phyloP scores from a whole-genome alignment of 2,113 vertebrate species.

The Corythornis madagascariensis region DNA sequence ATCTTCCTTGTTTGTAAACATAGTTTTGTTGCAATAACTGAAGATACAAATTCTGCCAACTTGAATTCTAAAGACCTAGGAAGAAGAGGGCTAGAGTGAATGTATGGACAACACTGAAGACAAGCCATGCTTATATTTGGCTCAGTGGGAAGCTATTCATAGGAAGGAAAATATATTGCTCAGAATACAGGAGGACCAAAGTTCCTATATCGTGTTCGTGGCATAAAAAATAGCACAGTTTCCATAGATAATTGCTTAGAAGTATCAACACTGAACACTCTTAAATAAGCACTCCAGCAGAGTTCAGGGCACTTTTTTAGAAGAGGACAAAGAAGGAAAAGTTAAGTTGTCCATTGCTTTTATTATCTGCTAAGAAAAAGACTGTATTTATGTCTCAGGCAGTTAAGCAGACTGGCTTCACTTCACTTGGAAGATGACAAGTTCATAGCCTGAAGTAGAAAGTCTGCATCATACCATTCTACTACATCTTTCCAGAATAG shows the following conservation, averaged over 20 bases:
- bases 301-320: constrained; percentile 12
- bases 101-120: not conserved
- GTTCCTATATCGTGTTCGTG: not conserved
- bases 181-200: not conserved
- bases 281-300: not conserved
- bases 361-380: not conserved
- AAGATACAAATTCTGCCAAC: not conserved
- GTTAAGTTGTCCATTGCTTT: constrained; percentile 24
- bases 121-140: not conserved
- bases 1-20: constrained; percentile 12
- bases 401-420: constrained; percentile 12
- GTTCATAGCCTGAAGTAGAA: constrained; percentile 27
- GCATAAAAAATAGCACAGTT: not conserved
- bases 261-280: not conserved
- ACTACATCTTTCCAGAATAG: constrained; percentile 13
- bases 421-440: constrained; percentile 29
- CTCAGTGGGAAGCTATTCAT: not conserved
- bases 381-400: constrained; percentile 41
- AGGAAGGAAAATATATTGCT: not conserved
- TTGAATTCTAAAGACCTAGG: not conserved
- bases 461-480: constrained; percentile 25
- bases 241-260: not conserved
- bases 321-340: not conserved
- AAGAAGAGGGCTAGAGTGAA: not conserved
- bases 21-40: not conserved